Evolutionary conservation across 2,113 vertebrate species (phyloP), one percentile per base, ranked within the genome.

Genomic region (Tragelaphus buxtoni): DNA sequence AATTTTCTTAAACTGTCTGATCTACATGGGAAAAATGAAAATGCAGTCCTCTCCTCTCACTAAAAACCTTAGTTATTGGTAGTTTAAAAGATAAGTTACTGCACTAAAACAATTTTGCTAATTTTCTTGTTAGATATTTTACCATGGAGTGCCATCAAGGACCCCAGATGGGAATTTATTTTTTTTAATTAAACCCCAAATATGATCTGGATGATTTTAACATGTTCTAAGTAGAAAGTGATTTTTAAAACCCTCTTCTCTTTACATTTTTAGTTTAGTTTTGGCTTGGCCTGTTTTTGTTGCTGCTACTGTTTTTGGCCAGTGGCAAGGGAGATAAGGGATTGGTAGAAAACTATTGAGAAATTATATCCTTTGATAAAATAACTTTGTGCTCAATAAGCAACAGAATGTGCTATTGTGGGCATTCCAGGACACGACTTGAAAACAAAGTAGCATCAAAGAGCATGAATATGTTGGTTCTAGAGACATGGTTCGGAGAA

Each of bases 371-470:
- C 42, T 88, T 89, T 80, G 51, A 58, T 53, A 65, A 85, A 89
- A 95, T 47, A 69, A 74, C 18, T 88, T 76, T 39, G 53, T 56
- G 74, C 32, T 53, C 16, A 81, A 4, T 82, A 90, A 84, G 39
- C 58, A 92, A n/a, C 39, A 58, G 24, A 72, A 92, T 13, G 14
- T 56, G 7, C 22, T 53, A 16, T 7, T 79, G 5, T n/a, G 60
- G 91, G 28, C 82, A 77, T 72, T 72, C 39, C 16, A 30, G 32
- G 49, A 56, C 32, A 92, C 4, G 4, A 58, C 87, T 8, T 53
- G 45, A 94, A 93, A 55, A 93, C 30, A 94, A 97, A 96, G 55
- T 47, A 84, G 60, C 17, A 94, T 24, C 45, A 83, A 90, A 97
- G 49, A 83, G n/a, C 4, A 91, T 77, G 45, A 77, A 42, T 72